phyloP scores from a whole-genome alignment of 2,113 vertebrate genomes.

The Gobio gobio region DNA sequence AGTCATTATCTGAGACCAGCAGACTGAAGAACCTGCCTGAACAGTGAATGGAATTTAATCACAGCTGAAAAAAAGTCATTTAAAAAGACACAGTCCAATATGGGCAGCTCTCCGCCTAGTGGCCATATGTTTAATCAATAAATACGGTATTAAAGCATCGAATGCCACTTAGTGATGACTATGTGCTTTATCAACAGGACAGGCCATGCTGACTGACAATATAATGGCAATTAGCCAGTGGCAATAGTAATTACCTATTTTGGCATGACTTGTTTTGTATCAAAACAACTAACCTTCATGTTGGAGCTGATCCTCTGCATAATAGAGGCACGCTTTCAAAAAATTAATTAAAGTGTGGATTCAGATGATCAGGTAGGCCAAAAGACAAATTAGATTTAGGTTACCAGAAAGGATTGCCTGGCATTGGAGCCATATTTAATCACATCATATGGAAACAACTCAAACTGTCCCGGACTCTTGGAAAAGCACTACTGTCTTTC shows the following conservation, averaged over 20 bases:
- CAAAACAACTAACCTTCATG: not conserved
- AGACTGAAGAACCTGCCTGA: constrained; percentile 9
- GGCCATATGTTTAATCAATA: not conserved
- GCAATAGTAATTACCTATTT: not conserved
- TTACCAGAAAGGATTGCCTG: not conserved
- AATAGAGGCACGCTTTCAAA: not conserved
- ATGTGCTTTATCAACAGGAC: not conserved
- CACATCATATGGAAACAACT: not conserved
- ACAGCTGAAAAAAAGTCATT: constrained; percentile 38
- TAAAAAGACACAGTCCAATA: constrained; percentile 22
- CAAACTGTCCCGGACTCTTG: not conserved
- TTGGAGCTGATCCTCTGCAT: not conserved
- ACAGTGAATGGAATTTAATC: constrained; percentile 39
- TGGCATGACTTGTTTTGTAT: not conserved
- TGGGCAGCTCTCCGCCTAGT: constrained; percentile 37
- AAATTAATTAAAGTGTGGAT: not conserved
- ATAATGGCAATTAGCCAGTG: not conserved
- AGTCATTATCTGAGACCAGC: constrained; percentile 12
- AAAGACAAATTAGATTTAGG: not conserved
- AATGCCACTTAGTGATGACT: constrained; percentile 37
- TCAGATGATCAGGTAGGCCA: not conserved
- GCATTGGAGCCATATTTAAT: not conserved
- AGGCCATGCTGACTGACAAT: not conserved
- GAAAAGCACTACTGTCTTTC: not conserved
- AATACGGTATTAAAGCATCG: not conserved